Evolutionary conservation across 2,113 vertebrate genomes (phyloP), one percentile per base, ranked within the genome.

Genomic region (Leptobrachium ailaonicum): DNA sequence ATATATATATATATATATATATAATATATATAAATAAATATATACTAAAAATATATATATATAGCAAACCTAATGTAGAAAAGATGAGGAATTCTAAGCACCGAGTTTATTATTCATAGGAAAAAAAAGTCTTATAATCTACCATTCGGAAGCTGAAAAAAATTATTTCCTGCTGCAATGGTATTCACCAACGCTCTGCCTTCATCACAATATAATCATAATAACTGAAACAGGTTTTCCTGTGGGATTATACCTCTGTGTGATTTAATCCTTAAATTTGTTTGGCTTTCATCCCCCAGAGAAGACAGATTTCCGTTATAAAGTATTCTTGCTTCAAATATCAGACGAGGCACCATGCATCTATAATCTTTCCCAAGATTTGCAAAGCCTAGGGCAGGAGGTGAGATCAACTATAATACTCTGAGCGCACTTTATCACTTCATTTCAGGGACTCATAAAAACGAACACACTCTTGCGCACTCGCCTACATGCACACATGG

Each of bases 231-330:
- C 84, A 89, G 87, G 87, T 83, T 88, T 88, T 90, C 88, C 87
- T 83, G 78, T 90, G 86, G 87, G 86, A 86, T 89, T 90, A 88
- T 89, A 87, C 87, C 88, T 88, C 87, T 79, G 83, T 87, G 86
- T 90, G 92, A 93, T 91, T 92, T 92, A 91, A 92, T 90, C 87
- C 90, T 88, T 88, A 92, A 88, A 93, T 92, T 90, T 87, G 89
- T 89, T 92, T 90, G 88, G 88, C 89, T 92, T 91, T 90, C 88
- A 89, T 90, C 83, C 90, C 85, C 87, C 7, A 43, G 89, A 91
- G 90, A 90, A 90, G 82, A 84, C 83, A 89, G 85, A 88, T 91
- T 90, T 90, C 86, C 79, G 87, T 87, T 75, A 85, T 87, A 82
- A 85, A 90, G 87, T 85, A 87, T 85, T 88, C 88, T 91, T 87